phyloP scores from a whole-genome alignment of 2,888 invertebrate species.

The Asteroscopus sphinx region DNA sequence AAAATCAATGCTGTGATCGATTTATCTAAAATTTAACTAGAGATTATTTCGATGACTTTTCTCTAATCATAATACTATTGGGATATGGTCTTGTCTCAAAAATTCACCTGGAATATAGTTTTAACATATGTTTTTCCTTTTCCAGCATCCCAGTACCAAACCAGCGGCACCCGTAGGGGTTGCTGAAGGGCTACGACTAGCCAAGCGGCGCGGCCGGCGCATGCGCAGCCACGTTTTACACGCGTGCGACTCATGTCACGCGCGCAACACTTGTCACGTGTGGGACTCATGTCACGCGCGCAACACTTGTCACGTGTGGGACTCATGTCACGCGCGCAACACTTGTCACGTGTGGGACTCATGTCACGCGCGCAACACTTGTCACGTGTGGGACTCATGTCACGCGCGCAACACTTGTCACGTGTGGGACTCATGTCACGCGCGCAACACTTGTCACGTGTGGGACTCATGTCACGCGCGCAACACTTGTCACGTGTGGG shows the following conservation, averaged over 20 bases:
- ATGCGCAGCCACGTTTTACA: not conserved
- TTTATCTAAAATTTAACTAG: too few species aligned
- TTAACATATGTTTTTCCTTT: conserved; percentile 6
- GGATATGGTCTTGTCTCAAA: too few species aligned
- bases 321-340: too few species aligned
- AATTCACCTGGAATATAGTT: not conserved
- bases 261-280: not conserved
- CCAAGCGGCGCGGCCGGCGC: conserved; percentile 43
- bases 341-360: not conserved
- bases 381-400: too few species aligned
- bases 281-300: too few species aligned
- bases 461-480: too few species aligned
- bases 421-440: not conserved
- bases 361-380: too few species aligned
- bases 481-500: too few species aligned
- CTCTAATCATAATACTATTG: too few species aligned
- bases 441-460: too few species aligned
- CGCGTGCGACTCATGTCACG: not conserved
- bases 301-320: not conserved
- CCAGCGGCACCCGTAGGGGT: conserved; percentile 81
- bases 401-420: not conserved
- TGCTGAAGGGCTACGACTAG: conserved; percentile 66
- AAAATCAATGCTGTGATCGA: too few species aligned
- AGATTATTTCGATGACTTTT: too few species aligned
- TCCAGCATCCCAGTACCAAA: conserved; percentile 82